Base-by-base conservation (phyloP, 2,888 invertebrate species). In the Uropetala carovei region DNA sequence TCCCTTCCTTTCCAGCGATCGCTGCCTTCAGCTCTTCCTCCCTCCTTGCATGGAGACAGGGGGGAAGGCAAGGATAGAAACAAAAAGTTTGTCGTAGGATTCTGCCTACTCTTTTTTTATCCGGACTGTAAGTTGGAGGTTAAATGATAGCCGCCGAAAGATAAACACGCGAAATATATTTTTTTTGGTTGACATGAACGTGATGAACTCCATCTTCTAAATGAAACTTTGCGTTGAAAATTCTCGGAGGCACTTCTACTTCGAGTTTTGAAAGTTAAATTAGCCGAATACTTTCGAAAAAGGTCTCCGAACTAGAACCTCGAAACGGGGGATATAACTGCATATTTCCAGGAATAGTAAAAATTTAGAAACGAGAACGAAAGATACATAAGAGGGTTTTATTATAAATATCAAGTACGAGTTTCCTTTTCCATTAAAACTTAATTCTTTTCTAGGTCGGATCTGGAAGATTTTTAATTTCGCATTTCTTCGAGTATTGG, bases 181-280 rank as follows among this genome's bases (percentile, higher is more conserved):
- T 75, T 75, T 75, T 22, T 27, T 27, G 75, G 75, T 22, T 75
- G 75, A 75, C 75, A 75, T 10, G 75, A 75, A 27, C 75, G 75
- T 75, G 75, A 75, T 75, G 75, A 75, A 75, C 27, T 75, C 75
- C 14, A 27, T 75, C 75, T 22, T 75, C 75, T n/a, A 68, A 68
- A 68, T 2, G 75, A 14, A 75, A 75, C 75, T 75, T 75, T 75
- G 22, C 75, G 22, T 75, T 27, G 75, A 14, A 43, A 75, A 75
- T 75, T 75, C 22, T 27, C 75, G 11, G 27, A 75, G 75, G 22
- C 75, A 75, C 75, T 75, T 75, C 27, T 75, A 22, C 27, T 22
- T 68, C 68, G 18, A 75, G 75, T 75, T 75, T 75, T 13, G 75
- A 22, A 75, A 75, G 75, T 75, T 75, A 75, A 75, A 75, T 75